Conservation (phyloP, 2,113 vertebrate species). For the Camelus bactrianus region DNA sequence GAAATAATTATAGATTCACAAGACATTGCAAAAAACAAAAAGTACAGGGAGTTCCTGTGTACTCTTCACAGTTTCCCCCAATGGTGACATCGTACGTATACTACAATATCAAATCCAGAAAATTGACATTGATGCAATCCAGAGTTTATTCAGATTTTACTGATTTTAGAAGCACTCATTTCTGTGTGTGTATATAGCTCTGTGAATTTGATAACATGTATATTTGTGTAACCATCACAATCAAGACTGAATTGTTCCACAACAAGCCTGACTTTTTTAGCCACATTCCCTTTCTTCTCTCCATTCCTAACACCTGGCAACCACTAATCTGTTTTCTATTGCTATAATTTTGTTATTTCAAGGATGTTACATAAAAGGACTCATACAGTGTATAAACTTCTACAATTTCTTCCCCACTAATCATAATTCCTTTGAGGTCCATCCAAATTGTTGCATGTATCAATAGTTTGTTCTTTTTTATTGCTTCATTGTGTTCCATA, state of each 20-base stretch:
- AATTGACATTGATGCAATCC: not conserved
- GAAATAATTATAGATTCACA: slow-evolving; percentile 8
- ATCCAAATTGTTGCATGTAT: not conserved
- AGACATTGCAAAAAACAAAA: not conserved
- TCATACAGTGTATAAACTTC: not conserved
- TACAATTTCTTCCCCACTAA: not conserved
- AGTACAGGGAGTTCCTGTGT: not conserved
- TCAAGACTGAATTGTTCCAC: not conserved
- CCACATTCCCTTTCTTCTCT: not conserved
- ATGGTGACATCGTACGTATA: not conserved
- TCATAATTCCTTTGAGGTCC: not conserved
- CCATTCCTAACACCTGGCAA: not conserved
- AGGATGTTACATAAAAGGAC: not conserved
- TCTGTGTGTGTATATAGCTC: not conserved
- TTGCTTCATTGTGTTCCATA: not conserved
- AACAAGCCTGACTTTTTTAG: not conserved
- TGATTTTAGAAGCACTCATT: not conserved
- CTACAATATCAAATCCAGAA: not conserved
- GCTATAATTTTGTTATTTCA: not conserved
- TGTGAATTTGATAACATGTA: not conserved
- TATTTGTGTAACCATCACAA: not conserved
- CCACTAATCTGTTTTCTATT: not conserved
- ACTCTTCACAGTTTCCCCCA: not conserved
- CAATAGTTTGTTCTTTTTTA: not conserved
- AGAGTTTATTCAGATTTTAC: slow-evolving; percentile 26